phyloP scores from a whole-genome alignment of 2,113 vertebrate genomes.

The Dicaeum eximium region DNA sequence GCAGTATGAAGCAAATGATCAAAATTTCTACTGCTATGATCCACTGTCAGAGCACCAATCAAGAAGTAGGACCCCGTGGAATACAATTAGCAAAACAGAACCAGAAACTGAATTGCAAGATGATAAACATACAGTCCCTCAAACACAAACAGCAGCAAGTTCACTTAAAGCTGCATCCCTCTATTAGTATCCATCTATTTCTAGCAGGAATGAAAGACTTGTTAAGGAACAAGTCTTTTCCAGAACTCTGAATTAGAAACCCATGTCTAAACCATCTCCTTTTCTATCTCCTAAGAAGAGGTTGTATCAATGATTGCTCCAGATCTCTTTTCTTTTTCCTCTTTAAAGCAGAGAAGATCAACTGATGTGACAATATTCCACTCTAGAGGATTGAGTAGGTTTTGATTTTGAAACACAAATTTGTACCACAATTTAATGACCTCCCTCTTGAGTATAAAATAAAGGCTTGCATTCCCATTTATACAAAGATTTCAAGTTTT shows the following conservation, averaged over 20 bases:
- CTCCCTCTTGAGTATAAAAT: not conserved
- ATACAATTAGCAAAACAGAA: not conserved
- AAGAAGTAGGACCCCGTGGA: not conserved
- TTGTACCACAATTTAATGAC: not conserved
- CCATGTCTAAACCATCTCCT: not conserved
- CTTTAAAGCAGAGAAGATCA: not conserved
- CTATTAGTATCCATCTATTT: not conserved
- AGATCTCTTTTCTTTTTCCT: not conserved
- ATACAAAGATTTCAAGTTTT: not conserved
- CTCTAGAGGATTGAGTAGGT: not conserved
- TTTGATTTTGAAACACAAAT: not conserved
- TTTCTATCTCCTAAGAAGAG: not conserved
- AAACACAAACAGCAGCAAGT: not conserved
- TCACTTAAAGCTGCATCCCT: not conserved
- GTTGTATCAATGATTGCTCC: rapidly evolving
- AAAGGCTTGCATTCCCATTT: not conserved
- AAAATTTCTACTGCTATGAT: not conserved
- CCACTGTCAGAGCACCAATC: not conserved
- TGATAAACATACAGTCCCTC: not conserved
- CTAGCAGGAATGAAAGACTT: too few relatives aligned
- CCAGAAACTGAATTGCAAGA: not conserved
- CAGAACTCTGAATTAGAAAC: not conserved
- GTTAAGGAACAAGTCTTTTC: not conserved
- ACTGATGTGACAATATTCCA: not conserved
- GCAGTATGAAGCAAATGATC: not conserved